These are phyloP conservation scores for Calvadosia cruxmelitensis DNA, from an alignment of 30 jellyfish, hydroid and myxozoan genomes.

Conservation along the genomic window DNA sequence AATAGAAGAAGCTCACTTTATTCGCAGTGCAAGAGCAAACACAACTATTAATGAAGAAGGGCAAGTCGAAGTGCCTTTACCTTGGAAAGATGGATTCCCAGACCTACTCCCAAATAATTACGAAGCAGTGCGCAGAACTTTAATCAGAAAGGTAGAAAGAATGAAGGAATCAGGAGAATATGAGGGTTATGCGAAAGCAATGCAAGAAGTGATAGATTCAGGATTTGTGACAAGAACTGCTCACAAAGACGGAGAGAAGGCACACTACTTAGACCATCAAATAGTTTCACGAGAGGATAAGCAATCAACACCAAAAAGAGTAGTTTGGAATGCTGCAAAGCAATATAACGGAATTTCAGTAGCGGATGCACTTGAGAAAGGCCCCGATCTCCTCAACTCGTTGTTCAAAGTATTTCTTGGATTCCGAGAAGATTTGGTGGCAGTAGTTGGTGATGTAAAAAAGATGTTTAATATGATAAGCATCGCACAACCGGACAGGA, in stretches of 20 bases:
- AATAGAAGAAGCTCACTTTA: too few relatives aligned
- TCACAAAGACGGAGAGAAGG: conserved; percentile 25
- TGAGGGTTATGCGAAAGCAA: conserved; percentile 24
- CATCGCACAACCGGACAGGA: conserved; percentile 44
- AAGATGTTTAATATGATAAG: conserved; percentile 30
- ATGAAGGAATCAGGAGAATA: conserved; percentile 35
- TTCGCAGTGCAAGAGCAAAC: too few relatives aligned
- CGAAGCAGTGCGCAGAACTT: conserved; percentile 13
- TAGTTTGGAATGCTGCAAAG: conserved; percentile 36
- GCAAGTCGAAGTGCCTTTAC: conserved; percentile 32
- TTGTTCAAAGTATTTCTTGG: conserved; percentile 32
- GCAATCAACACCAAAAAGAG: conserved; percentile 42
- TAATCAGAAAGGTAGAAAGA: conserved; percentile 24
- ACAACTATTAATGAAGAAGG: too few relatives aligned
- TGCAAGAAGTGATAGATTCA: conserved; percentile 13
- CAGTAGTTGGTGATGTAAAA: conserved; percentile 27
- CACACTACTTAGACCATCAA: conserved; percentile 53
- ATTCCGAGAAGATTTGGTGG: conserved; percentile 41
- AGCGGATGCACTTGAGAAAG: conserved; percentile 48
- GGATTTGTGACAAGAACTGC: conserved; percentile 13
- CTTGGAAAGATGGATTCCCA: conserved; percentile 65
- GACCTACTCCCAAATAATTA: conserved; percentile 34
- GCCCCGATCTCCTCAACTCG: conserved; percentile 53
- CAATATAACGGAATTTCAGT: conserved; percentile 39
- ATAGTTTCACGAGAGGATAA: conserved; percentile 24